These are phyloP conservation scores for Chaetops frenatus DNA, from an alignment of 2,113 vertebrate species.

Conservation along the genomic window DNA sequence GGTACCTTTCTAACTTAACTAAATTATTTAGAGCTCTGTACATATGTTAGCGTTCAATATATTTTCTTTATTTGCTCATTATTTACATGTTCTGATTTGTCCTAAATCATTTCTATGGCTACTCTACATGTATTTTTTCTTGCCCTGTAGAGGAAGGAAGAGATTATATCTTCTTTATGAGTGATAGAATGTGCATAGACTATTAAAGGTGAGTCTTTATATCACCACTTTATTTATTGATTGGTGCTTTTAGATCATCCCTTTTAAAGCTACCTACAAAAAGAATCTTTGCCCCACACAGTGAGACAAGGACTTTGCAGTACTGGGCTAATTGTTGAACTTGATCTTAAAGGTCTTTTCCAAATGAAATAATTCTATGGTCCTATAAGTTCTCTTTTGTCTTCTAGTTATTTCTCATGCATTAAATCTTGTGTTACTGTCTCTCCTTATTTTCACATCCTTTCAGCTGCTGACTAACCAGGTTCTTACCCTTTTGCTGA, in stretches of 20 bases:
- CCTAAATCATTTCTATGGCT: background rate
- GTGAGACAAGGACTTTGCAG: background rate
- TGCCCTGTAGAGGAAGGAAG: background rate
- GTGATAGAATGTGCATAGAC: background rate
- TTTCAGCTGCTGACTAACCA: background rate
- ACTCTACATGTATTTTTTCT: background rate
- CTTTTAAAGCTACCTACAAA: background rate
- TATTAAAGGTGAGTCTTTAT: background rate
- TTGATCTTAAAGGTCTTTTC: background rate
- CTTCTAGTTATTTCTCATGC: background rate
- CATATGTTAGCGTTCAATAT: background rate
- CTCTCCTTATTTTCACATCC: background rate
- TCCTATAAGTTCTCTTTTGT: background rate
- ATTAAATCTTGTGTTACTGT: background rate
- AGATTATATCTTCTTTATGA: background rate
- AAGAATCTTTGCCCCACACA: background rate
- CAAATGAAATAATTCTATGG: background rate
- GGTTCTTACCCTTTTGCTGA: background rate
- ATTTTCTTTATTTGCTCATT: background rate
- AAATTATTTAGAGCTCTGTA: background rate
- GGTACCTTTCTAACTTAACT: background rate
- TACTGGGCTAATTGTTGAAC: background rate
- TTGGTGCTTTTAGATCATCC: background rate
- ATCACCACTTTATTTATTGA: background rate
- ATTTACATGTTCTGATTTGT: background rate